A percentile compares a stretch with the other conserved stretches of the same genome.
phyloP scores from a whole-genome alignment of 2,888 invertebrate genomes.

The Drosophila dives region DNA sequence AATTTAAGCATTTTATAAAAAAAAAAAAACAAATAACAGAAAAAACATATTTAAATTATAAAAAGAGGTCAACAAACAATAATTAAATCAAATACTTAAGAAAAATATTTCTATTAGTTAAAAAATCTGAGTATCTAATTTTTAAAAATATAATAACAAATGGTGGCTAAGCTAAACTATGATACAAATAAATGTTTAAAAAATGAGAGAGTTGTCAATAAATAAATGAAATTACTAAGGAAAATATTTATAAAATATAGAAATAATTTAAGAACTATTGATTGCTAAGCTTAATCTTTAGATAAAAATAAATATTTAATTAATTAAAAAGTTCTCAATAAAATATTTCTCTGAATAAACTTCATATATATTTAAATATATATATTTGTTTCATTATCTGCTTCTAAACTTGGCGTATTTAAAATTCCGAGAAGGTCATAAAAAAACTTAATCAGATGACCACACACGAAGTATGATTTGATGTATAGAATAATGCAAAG shows the following conservation, averaged over 20 bases:
- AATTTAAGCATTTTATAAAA: not conserved
- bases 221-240: fast-evolving
- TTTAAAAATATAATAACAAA: no score
- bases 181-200: no score
- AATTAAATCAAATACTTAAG: not conserved
- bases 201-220: not conserved
- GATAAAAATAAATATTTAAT: not conserved
- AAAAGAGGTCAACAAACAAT: not conserved
- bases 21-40: not conserved
- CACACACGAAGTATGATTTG: conserved; percentile 15
- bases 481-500: conserved; percentile 25
- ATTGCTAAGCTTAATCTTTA: not conserved
- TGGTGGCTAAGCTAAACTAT: no score
- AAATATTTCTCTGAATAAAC: not conserved
- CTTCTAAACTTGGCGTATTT: not conserved
- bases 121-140: not conserved
- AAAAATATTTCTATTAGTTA: not conserved
- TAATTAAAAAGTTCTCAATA: not conserved
- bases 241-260: not conserved
- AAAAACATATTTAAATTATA: not conserved
- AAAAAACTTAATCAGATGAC: conserved; percentile 26
- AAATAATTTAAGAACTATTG: not conserved
- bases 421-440: not conserved
- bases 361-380: not conserved
- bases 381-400: not conserved